A percentile compares a stretch with the other conserved stretches of the same genome.
Conservation (phyloP, 2,113 vertebrate genomes). For the Etheostoma cragini region DNA sequence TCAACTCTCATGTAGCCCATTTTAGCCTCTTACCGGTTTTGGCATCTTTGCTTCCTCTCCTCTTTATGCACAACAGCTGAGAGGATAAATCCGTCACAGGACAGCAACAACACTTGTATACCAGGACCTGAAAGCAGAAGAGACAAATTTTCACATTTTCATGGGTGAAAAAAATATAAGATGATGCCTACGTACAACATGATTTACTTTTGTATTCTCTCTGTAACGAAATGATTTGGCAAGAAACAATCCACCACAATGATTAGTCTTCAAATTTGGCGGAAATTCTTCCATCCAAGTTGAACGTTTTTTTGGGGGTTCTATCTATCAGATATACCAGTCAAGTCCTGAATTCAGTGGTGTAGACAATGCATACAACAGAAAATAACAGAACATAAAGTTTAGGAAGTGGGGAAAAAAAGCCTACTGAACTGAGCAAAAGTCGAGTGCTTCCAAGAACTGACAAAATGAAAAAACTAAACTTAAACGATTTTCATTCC, state of each 20-base stretch:
- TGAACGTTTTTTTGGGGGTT: background rate
- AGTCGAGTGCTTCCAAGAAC: too few relatives aligned
- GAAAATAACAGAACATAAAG: background rate
- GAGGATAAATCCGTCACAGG: conserved; percentile 67
- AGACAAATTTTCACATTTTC: background rate
- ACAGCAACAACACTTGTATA: conserved; percentile 41
- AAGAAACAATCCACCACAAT: background rate
- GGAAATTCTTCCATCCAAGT: background rate
- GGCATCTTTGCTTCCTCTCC: conserved; percentile 82
- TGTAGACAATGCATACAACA: background rate
- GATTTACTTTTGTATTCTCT: background rate
- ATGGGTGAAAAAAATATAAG: background rate
- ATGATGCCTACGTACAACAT: background rate
- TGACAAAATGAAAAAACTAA: background rate
- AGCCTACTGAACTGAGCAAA: background rate
- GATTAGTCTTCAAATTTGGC: background rate
- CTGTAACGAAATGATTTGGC: background rate
- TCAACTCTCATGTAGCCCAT: background rate
- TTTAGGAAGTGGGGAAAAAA: background rate
- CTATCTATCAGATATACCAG: background rate
- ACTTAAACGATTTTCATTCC: background rate
- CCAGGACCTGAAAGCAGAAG: conserved; percentile 65
- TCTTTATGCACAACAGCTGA: conserved; percentile 60
- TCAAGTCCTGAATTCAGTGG: background rate
- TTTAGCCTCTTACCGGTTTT: conserved; percentile 81